Evolutionary conservation across 2,113 vertebrate genomes (phyloP), one percentile per base, ranked within the genome.

Genomic region (Poecile atricapillus): DNA sequence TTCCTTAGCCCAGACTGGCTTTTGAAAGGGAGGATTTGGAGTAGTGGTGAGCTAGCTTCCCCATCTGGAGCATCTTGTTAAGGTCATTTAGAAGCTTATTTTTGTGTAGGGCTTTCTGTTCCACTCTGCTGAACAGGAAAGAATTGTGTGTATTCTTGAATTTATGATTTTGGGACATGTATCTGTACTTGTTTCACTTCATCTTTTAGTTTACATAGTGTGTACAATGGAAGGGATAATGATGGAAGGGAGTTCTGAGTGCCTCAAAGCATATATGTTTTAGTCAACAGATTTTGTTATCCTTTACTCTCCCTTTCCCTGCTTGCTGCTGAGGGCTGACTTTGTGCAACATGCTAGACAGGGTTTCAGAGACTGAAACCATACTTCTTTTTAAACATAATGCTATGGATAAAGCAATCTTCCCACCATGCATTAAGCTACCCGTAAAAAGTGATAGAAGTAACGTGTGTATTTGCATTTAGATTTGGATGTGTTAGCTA

Each of bases 211-310:
- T 89, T 44, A 63, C 17, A 37, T 53, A 52, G 35, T 50, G 15
- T 8, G 11, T 53, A 19, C 50, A 76, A 5, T 41, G 31, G 67
- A 87, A 83, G 39, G 44, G 17, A 35, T 71, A 27, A 33, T 39
- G 19, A 67, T 46, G 47, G 58, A 83, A 75, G 37, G 30, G 15
- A 62, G 20, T 83, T 94, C 62, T 41, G 43, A 58, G 52, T 52
- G 39, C 25, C 17, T 87, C 39, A 50, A n/a, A 63, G 39, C 21
- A 27, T 39, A 39, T 30, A 39, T 0, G 0, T 65, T 7, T 20
- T 79, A 31, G 52, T 92, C 31, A 62, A 30, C 22, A 75, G 43
- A 53, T 79, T 39, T 80, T 58, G 37, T 70, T 70, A 52, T 23
- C 18, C 27, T 50, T 76, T 63, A 6, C 16, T 83, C 11, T 87